Percentiles rank a stretch among this genome's conserved stretches.
phyloP scores from a whole-genome alignment of 2,797 vertebrate genomes.

The Podargus strigoides region DNA sequence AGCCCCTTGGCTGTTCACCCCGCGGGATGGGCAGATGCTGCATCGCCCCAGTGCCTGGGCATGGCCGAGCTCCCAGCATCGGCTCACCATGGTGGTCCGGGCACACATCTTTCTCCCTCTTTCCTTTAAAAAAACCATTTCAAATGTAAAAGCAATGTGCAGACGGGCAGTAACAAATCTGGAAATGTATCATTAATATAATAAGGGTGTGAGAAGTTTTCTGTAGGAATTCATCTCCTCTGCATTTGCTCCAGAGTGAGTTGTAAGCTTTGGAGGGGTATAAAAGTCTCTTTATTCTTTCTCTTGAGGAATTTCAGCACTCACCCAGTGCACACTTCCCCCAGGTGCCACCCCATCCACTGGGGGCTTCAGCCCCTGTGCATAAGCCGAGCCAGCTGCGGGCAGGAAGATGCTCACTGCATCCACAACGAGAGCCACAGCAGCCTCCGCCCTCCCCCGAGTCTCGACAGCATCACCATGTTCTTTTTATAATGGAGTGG shows the following conservation, averaged over 20 bases:
- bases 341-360: accelerated
- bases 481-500: neutral
- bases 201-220: neutral
- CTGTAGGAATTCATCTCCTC: neutral
- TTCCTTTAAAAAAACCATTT: neutral
- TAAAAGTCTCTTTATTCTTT: neutral
- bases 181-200: neutral
- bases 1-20: neutral
- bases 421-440: accelerated
- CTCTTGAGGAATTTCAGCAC: neutral
- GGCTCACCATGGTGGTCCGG: too few species aligned
- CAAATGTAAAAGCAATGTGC: neutral
- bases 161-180: neutral
- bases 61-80: neutral
- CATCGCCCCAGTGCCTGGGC: accelerated
- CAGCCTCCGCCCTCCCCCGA: neutral
- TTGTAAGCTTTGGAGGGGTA: neutral
- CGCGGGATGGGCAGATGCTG: accelerated
- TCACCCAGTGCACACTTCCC: neutral
- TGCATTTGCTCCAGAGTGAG: neutral
- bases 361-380: neutral
- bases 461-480: neutral
- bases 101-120: neutral
- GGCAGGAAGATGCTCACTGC: neutral
- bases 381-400: neutral